Conservation (phyloP, 2,888 invertebrate species). For the Caenorhabditis plicata region DNA sequence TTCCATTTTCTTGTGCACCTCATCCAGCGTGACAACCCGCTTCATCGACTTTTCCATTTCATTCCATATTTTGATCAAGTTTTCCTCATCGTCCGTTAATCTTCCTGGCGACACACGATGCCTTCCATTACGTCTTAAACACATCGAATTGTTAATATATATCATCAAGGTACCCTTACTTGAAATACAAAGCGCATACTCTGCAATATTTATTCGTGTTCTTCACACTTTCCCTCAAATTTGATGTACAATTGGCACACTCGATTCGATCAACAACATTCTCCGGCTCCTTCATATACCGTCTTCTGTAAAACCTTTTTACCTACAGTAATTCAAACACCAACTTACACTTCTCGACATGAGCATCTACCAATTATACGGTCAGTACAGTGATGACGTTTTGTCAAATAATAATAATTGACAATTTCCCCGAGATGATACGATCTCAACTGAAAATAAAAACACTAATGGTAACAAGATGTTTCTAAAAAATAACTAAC, state of each 20-base stretch:
- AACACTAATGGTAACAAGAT: not conserved
- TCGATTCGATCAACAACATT: slow-evolving; percentile 2
- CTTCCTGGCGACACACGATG: not conserved
- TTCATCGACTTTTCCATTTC: not conserved
- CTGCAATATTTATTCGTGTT: not conserved
- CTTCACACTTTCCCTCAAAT: not conserved
- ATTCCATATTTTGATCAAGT: not conserved
- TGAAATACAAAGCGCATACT: slow-evolving; percentile 2
- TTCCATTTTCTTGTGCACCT: not conserved
- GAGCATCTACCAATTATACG: not conserved
- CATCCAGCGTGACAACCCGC: not conserved
- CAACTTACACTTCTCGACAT: not conserved
- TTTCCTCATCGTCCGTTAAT: not conserved
- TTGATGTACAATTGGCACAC: slow-evolving; percentile 6
- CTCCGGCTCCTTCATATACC: not conserved
- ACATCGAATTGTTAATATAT: not conserved
- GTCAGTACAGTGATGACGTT: not conserved
- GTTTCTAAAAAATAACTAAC: not conserved
- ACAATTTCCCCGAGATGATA: slow-evolving; percentile 7
- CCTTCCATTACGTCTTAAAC: not conserved
- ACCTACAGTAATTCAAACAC: not conserved
- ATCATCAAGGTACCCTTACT: not conserved
- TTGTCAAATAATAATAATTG: slow-evolving; percentile 3
- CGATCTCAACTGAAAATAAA: not conserved
- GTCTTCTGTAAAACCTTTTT: not conserved